These are phyloP conservation scores for Periplaneta americana DNA, from an alignment of 1,140 invertebrate species.

Conservation along the genomic window DNA sequence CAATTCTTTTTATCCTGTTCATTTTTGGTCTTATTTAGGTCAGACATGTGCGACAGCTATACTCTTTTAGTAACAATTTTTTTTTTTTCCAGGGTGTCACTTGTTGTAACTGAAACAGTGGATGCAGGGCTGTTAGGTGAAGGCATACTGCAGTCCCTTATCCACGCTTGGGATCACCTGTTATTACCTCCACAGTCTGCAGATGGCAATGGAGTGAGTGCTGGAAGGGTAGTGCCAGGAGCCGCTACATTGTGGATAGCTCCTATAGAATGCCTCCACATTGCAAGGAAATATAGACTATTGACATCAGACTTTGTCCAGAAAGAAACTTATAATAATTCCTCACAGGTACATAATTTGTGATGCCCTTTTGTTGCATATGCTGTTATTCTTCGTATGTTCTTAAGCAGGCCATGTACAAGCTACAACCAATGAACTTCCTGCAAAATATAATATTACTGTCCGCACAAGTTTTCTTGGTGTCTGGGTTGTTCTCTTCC, in stretches of 20 bases:
- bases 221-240: constrained; percentile 33
- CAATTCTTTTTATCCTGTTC: too few relatives aligned
- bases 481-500: too few relatives aligned
- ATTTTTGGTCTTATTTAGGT: too few relatives aligned
- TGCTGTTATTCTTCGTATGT: too few relatives aligned
- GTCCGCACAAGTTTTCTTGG: too few relatives aligned
- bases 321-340: neutral
- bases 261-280: constrained; percentile 35
- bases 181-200: constrained; percentile 36
- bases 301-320: neutral
- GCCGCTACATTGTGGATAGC: constrained; percentile 35
- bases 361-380: neutral
- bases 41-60: too few relatives aligned
- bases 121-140: constrained; percentile 75
- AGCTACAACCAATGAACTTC: too few relatives aligned
- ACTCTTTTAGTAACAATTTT: too few relatives aligned
- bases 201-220: neutral
- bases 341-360: neutral
- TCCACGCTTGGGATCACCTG: constrained; percentile 59
- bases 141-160: constrained; percentile 55
- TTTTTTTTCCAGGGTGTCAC: constrained; percentile 44
- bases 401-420: too few relatives aligned
- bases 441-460: too few relatives aligned
- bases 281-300: constrained; percentile 30
- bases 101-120: constrained; percentile 72